Evolutionary conservation across 2,797 vertebrate species (phyloP), one percentile per base, ranked within the genome.

Genomic region (Gouania willdenowi): DNA sequence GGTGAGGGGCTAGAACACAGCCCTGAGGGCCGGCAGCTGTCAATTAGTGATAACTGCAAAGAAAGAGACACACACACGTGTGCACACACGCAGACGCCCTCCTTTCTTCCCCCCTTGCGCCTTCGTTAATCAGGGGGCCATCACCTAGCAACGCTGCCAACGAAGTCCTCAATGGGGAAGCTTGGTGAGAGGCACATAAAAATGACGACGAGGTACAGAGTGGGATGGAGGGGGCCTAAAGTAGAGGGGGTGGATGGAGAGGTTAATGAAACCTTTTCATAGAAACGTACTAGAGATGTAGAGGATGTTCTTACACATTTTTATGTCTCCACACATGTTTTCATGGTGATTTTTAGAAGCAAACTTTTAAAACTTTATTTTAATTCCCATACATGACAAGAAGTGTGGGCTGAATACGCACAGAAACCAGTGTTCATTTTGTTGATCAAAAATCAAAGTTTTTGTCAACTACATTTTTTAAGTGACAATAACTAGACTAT

Each of bases 21-120:
- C 93, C 93, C 93, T 88, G 79, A 91, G 93, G 94, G 92, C 91
- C 89, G 91, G 91, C 92, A 94, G 94, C 94, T 97, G 93, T 96
- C 94, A 96, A 94, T 97, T 95, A 97, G 92, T 87, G 92, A 94
- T 90, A 94, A 91, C 91, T 92, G 86, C 85, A 79, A 87, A 86
- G 86, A 82, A 83, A 88, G 61, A 84, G 47, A 77, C 38, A 61
- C 57, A 62, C 61, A 50, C 60, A 32, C 39, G 5, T 16, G 14
- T 5, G 7, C 12, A 18, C 61, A 39, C 43, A 37, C 38, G 32
- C 52, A 37, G 27, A n/a, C 39, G 24, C 55, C 31, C 52, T 25
- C 34, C 22, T 11, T 22, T n/a, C 41, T 15, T 40, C 28, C 23
- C 11, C 18, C 27, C 35, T 42, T 42, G 30, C 42, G 62, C 54